phyloP scores from a whole-genome alignment of 2,888 invertebrate species.

The Mythimna vitellina region DNA sequence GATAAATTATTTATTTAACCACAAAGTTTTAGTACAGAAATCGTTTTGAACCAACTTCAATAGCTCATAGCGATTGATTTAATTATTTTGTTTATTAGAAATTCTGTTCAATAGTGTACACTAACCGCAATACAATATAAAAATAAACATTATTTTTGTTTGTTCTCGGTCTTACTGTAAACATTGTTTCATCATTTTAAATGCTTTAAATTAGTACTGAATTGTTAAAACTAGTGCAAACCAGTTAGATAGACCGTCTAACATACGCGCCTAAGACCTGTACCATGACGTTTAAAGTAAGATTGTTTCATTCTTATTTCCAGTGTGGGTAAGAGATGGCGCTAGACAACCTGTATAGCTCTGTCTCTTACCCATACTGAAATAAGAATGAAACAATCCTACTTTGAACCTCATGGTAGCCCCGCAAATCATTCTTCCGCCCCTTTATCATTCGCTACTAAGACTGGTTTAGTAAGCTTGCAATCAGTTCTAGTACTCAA shows the following conservation, averaged over 20 bases:
- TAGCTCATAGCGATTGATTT: conserved; percentile 12
- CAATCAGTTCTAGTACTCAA: neutral
- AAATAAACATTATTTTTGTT: too few relatives aligned
- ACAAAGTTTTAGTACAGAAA: conserved; percentile 4
- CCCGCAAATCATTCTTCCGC: conserved; percentile 39
- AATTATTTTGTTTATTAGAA: conserved; percentile 16
- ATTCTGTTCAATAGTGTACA: neutral
- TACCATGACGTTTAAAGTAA: too few relatives aligned
- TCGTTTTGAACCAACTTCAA: conserved; percentile 13
- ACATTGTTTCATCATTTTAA: neutral
- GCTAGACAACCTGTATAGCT: too few relatives aligned
- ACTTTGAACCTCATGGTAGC: too few relatives aligned
- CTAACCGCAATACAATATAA: too few relatives aligned
- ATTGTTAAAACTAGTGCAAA: conserved; percentile 5
- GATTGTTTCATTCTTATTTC: too few relatives aligned
- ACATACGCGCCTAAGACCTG: conserved; percentile 2
- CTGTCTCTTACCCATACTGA: too few relatives aligned
- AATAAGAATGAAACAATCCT: too few relatives aligned
- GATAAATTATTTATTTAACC: conserved; percentile 15
- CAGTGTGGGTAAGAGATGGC: too few relatives aligned
- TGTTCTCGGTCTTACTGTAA: too few relatives aligned
- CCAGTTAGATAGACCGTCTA: neutral
- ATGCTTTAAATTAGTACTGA: neutral
- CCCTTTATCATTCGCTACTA: conserved; percentile 12
- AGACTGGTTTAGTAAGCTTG: conserved; percentile 14